Conservation (phyloP, 2,888 invertebrate species). For the Neocrepidodera transversa region DNA sequence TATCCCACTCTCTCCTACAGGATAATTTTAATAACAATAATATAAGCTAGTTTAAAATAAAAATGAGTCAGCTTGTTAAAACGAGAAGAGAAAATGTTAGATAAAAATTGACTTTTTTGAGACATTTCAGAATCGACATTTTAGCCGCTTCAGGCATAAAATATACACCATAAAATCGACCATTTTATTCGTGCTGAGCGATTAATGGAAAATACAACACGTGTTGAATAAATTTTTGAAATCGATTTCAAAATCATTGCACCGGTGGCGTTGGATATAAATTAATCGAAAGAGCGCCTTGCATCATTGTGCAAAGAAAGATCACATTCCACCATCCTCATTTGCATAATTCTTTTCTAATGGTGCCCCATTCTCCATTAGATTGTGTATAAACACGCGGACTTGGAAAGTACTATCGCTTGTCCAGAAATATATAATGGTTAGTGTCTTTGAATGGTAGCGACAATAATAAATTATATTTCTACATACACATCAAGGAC, state of each 20-base stretch:
- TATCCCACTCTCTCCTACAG: no score
- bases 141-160: no score
- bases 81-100: no score
- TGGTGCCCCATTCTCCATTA: slow-evolving; percentile 3
- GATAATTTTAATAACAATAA: no score
- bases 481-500: no score
- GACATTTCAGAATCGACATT: no score
- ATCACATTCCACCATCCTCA: slow-evolving; percentile 27
- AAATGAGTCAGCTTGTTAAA: no score
- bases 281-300: slow-evolving; percentile 29
- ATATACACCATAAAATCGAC: no score
- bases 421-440: not conserved
- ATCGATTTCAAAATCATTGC: slow-evolving; percentile 17
- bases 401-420: slow-evolving; percentile 22
- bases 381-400: slow-evolving; percentile 14
- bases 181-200: not conserved
- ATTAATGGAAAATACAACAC: not conserved
- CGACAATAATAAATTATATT: no score
- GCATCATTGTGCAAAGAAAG: slow-evolving; percentile 24
- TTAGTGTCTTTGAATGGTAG: not conserved
- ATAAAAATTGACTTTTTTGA: no score
- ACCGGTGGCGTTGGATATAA: slow-evolving; percentile 10
- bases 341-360: slow-evolving; percentile 30
- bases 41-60: no score
- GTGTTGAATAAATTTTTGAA: slow-evolving; percentile 22